phyloP scores from a whole-genome alignment of 23 tunicate genomes.

The Ciona savignyi region DNA sequence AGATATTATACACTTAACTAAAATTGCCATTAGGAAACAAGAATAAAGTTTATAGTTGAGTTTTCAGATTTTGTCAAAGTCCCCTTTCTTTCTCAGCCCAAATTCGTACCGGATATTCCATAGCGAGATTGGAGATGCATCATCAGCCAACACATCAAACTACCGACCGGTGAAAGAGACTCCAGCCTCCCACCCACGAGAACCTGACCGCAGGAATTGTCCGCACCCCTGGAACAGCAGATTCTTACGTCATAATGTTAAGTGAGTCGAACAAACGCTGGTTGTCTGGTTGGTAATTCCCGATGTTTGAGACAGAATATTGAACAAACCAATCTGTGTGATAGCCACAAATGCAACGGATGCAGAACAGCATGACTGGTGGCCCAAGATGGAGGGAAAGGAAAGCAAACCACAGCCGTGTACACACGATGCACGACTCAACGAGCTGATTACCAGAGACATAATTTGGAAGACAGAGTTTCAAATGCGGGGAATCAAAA shows the following conservation, averaged over 20 bases:
- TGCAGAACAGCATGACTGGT: slow-evolving; percentile 34
- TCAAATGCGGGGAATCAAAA: too few species aligned
- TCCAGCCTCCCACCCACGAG: slow-evolving; percentile 70
- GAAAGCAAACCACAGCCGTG: slow-evolving; percentile 12
- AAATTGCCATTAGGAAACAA: too few species aligned
- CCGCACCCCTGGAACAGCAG: slow-evolving; percentile 85
- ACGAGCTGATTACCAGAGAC: too few species aligned
- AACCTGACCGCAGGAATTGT: slow-evolving; percentile 75
- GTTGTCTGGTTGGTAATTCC: too few species aligned
- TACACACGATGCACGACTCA: slow-evolving; percentile 36
- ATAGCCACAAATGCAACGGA: slow-evolving; percentile 37
- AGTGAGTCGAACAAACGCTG: slow-evolving; percentile 12
- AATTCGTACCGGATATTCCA: slow-evolving; percentile 74
- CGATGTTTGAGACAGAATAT: too few species aligned
- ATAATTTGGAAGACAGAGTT: too few species aligned
- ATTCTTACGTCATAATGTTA: slow-evolving; percentile 55
- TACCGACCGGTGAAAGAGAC: too few species aligned
- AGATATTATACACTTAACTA: too few species aligned
- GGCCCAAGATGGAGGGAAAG: slow-evolving; percentile 36
- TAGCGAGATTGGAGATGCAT: slow-evolving; percentile 31
- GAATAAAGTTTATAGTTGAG: too few species aligned
- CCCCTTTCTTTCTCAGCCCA: slow-evolving; percentile 50
- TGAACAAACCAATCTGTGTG: slow-evolving; percentile 65
- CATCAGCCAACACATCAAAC: slow-evolving; percentile 51
- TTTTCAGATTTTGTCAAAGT: too few species aligned